phyloP scores from a whole-genome alignment of 2,113 vertebrate species.

The Zapornia atra region DNA sequence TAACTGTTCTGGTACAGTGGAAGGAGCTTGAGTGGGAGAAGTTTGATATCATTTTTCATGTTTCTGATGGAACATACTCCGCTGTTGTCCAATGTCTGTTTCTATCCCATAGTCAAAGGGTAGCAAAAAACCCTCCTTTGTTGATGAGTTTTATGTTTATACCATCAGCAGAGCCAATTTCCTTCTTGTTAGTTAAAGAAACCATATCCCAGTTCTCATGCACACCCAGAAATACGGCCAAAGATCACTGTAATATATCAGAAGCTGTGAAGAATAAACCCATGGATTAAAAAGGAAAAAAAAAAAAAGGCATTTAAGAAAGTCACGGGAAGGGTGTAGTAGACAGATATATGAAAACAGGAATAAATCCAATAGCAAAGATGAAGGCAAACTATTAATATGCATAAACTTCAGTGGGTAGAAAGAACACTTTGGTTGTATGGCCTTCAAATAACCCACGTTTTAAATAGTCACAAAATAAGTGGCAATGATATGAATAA shows the following conservation, averaged over 20 bases:
- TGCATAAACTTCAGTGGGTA: neutral
- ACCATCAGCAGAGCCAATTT: neutral
- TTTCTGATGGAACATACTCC: neutral
- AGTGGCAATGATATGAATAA: neutral
- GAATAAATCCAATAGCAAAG: neutral
- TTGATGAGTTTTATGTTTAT: neutral
- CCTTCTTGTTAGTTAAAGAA: neutral
- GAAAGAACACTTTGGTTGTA: neutral
- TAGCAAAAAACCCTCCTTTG: neutral
- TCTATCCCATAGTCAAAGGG: neutral
- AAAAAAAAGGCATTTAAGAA: neutral
- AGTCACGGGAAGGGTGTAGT: neutral
- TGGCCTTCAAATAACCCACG: neutral
- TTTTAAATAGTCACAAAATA: neutral
- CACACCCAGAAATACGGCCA: neutral
- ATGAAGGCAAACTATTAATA: neutral
- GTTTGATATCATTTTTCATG: neutral
- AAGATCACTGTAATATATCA: neutral
- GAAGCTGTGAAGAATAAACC: neutral
- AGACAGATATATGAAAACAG: neutral
- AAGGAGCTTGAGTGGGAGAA: neutral
- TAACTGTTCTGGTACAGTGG: neutral
- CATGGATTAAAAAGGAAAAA: neutral
- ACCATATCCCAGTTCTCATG: neutral
- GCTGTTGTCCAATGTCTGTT: neutral